Percentiles rank a stretch among this genome's conserved stretches.
Conservation (phyloP, 1,140 invertebrate genomes). For the Arctopsyche grandis region DNA sequence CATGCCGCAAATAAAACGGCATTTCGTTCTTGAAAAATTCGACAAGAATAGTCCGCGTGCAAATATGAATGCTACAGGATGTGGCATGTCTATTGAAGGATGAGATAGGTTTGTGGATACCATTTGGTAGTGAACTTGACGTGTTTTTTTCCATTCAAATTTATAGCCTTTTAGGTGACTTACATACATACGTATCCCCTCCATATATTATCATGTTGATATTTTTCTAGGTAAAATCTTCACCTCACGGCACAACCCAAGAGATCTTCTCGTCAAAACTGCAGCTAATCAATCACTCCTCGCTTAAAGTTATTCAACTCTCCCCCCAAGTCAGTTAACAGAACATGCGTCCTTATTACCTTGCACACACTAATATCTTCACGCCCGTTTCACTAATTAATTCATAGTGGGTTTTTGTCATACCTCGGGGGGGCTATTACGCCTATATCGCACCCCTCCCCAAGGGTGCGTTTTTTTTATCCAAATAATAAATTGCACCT, state of each 20-base stretch:
- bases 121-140: not conserved
- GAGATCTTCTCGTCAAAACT: not conserved
- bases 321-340: not conserved
- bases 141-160: too few species aligned
- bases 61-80: not conserved
- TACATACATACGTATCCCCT: too few species aligned
- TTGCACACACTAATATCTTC: constrained; percentile 25
- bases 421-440: not conserved
- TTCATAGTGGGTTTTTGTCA: constrained; percentile 14
- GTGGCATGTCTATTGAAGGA: not conserved
- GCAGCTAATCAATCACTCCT: constrained; percentile 6
- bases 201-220: too few species aligned
- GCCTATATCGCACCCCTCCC: not conserved
- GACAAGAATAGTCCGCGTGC: not conserved
- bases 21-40: not conserved
- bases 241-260: too few species aligned
- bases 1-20: too few species aligned
- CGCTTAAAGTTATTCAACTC: not conserved
- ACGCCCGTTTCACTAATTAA: constrained; percentile 26
- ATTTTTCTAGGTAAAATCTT: too few species aligned
- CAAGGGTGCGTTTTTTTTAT: not conserved
- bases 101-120: not conserved
- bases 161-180: too few species aligned
- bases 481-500: constrained; percentile 36
- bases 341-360: not conserved